A percentile compares a stretch with the other conserved stretches of the same genome.
Conservation (phyloP, 2,888 invertebrate species). For the Oscheius sp. region DNA sequence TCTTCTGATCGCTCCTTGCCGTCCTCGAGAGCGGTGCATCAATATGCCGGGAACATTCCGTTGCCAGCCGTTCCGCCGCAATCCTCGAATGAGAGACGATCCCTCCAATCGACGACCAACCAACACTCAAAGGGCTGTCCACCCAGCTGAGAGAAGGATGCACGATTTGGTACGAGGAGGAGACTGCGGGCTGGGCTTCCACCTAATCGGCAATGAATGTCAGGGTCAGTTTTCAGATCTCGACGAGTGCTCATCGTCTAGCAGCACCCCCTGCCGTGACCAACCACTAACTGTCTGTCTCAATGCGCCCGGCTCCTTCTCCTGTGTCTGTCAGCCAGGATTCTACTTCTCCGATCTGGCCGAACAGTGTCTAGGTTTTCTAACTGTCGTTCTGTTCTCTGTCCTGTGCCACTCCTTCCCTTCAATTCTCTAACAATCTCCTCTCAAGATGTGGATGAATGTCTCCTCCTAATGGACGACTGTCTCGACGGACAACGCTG, state of each 20-base stretch:
- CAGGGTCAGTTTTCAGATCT: slow-evolving; percentile 36
- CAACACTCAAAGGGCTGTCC: no score
- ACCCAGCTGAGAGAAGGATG: slow-evolving; percentile 6
- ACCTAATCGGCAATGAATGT: slow-evolving; percentile 5
- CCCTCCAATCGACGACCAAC: slow-evolving; percentile 32
- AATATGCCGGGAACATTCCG: slow-evolving; percentile 78
- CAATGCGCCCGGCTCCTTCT: slow-evolving; percentile 79
- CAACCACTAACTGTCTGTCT: slow-evolving; percentile 74
- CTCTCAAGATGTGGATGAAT: slow-evolving; percentile 69
- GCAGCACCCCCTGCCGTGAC: slow-evolving; percentile 37
- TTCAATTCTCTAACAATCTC: slow-evolving; percentile 3
- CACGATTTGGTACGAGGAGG: neutral
- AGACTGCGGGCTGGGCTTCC: slow-evolving; percentile 17
- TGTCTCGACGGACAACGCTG: slow-evolving; percentile 67
- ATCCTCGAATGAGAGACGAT: slow-evolving; percentile 31
- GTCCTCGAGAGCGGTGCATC: slow-evolving; percentile 48
- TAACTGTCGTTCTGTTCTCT: neutral
- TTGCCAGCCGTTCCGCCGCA: slow-evolving; percentile 73
- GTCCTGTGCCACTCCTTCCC: neutral
- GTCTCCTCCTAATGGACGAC: slow-evolving; percentile 65
- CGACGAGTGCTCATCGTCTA: slow-evolving; percentile 43
- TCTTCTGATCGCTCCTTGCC: slow-evolving; percentile 24
- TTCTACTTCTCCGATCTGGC: slow-evolving; percentile 59
- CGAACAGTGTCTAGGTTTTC: slow-evolving; percentile 53
- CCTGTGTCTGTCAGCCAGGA: slow-evolving; percentile 78